Evolutionary conservation across 2,888 invertebrate genomes (phyloP), one percentile per base, ranked within the genome.

Genomic region (Pandemis cinnamomeana): DNA sequence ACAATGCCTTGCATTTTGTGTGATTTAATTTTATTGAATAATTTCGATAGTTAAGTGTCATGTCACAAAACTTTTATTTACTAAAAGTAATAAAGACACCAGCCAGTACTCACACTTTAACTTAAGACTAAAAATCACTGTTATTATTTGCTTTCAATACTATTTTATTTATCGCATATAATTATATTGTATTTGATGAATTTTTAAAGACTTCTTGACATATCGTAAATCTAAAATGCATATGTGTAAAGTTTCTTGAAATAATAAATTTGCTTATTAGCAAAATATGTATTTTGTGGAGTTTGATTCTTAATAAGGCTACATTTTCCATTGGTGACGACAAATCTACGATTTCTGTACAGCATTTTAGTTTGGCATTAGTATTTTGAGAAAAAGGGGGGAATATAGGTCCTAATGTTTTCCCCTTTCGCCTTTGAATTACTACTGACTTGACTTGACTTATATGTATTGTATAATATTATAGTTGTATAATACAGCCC

Each of bases 171-270:
- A 8, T 51, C 51, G 60, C 64, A 44, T 55, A 20, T 48, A 36
- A 36, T 36, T 36, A 70, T 51, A 78, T 84, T 84, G 79, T 81
- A 86, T 88, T 89, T 82, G 79, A 87, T 89, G 83, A 89, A 89
- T 89, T 88, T 90, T 87, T 85, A 86, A 92, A 92, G 91, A 92
- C 91, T 92, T 93, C 90, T 92, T 88, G 87, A 92, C 92, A 92
- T 92, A 92, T 93, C 93, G 91, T 91, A 86, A 89, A 83, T 85
- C 83, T 87, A 90, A 90, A 89, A 86, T 81, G 77, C 86, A 86
- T 89, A 90, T 87, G 87, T 92, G 90, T 91, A 90, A 88, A 85
- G 84, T 84, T 89, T 91, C 88, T 88, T 88, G 86, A 80, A 83
- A 83, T 81, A 92, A 92, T 92, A 93, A 91, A 92, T 88, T 90